Evolutionary conservation across 1,140 invertebrate species (phyloP), one percentile per base, ranked within the genome.

Genomic region (Drosophila subpulchrella): DNA sequence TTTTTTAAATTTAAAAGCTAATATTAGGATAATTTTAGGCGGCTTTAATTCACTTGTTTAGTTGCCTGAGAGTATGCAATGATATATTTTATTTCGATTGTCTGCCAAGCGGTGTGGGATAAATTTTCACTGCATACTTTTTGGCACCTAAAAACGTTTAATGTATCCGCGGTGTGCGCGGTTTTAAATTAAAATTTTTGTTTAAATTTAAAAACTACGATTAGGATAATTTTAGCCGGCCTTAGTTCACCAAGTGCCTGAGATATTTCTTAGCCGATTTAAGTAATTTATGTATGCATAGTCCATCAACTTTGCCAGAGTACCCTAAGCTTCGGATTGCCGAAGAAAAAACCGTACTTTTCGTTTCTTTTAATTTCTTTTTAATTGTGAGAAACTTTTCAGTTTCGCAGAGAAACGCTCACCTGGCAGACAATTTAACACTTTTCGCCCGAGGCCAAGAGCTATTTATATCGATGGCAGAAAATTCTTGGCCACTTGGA

Each of bases 341-440:
- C 65, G 51, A 2, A 6, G 51, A 30, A 20, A 20, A 20, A 41
- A 8, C 38, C 3, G 15, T 42, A 32, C 17, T 71, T 48, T 67
- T 20, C 6, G 32, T 17, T 42, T 54, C 30, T 54, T 63, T 63
- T 55, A 3, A n/a, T 27, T 67, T 24, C 13, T 11, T 46, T 70
- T 71, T 71, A 71, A 58, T 71, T 71, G 53, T n/a, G 17, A 44
- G 39, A 44, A 68, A 68, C 38, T 68, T 67, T 54, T 27, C 4
- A 20, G 47, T 68, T 68, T 67, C 20, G 20, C 32, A 42, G 44
- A 32, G 42, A 39, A 66, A 63, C 41, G 44, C 63, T 46, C 68
- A 71, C 68, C 68, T 71, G 51, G 68, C 68, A 57, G 68, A 71
- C 68, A 70, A 54, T 41, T 68, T 71, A 71, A 71, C 66, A 58